These are phyloP conservation scores for Podarcis lilfordi DNA, from an alignment of 2,797 vertebrate species.

Conservation along the genomic window DNA sequence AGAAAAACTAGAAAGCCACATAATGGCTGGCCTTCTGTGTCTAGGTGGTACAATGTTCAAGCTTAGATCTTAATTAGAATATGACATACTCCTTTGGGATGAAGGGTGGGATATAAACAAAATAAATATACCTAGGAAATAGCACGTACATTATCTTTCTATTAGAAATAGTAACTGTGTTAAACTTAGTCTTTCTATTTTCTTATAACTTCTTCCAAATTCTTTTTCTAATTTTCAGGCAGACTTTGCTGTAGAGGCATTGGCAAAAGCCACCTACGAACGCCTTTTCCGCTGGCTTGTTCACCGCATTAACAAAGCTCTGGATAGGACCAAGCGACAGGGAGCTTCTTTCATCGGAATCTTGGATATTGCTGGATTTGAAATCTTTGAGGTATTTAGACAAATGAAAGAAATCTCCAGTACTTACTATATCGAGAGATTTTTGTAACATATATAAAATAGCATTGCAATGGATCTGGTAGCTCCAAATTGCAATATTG, in stretches of 20 bases:
- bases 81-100: not conserved
- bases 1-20: not conserved
- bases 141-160: not conserved
- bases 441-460: not conserved
- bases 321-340: conserved; percentile 98
- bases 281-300: conserved; percentile 99
- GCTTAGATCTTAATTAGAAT: not conserved
- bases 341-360: conserved; percentile 98
- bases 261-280: conserved; percentile 97
- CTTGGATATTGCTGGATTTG: conserved; percentile 97
- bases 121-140: not conserved
- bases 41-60: not conserved
- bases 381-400: conserved; percentile 94
- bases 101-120: too few relatives aligned
- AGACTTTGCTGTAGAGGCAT: conserved; percentile 95
- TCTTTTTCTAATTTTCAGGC: conserved; percentile 79
- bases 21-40: not conserved
- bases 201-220: conserved; percentile 7
- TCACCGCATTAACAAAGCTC: conserved; percentile 97
- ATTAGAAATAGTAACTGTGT: not conserved
- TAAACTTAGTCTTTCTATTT: not conserved
- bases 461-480: accelerated
- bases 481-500: not conserved
- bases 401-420: not conserved
- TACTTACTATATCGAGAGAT: too few relatives aligned